Conservation (phyloP, 2,888 invertebrate species). For the Drosophila seclusa region DNA sequence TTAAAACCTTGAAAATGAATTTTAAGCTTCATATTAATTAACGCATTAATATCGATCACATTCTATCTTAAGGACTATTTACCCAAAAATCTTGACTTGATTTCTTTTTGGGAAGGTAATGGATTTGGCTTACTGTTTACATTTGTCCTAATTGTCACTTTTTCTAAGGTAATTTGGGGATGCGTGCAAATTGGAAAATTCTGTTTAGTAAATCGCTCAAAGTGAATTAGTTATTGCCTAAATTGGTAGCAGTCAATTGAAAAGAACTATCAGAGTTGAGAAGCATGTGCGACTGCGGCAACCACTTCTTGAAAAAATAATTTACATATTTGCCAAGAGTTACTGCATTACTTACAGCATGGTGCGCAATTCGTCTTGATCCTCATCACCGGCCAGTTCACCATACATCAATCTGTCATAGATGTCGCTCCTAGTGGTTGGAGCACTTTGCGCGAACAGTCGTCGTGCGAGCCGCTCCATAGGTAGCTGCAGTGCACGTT, state of each 20-base stretch:
- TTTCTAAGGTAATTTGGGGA: background rate
- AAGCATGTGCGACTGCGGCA: background rate
- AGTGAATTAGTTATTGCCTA: background rate
- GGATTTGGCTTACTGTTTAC: conserved; percentile 10
- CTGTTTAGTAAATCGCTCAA: background rate
- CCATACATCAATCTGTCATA: conserved; percentile 60
- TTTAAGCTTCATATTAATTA: background rate
- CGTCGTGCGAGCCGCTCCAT: conserved; percentile 76
- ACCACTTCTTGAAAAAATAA: conserved; percentile 19
- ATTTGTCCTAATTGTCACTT: conserved; percentile 12
- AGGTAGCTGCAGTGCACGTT: conserved; percentile 72
- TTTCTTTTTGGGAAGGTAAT: background rate
- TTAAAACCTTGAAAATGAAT: background rate
- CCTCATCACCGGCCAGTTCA: conserved; percentile 61
- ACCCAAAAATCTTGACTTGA: background rate
- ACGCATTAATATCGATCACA: background rate
- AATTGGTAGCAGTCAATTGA: background rate
- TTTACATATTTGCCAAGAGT: conserved; percentile 29
- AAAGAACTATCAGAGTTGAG: background rate
- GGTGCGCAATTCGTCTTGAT: conserved; percentile 62
- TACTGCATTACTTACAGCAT: conserved; percentile 68
- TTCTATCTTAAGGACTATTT: background rate
- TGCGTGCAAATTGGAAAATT: conserved; percentile 7
- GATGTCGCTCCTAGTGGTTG: conserved; percentile 63
- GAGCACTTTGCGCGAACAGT: conserved; percentile 53